Evolutionary conservation across 2,888 invertebrate species (phyloP).

Genomic region (Stenodera caucasica): DNA sequence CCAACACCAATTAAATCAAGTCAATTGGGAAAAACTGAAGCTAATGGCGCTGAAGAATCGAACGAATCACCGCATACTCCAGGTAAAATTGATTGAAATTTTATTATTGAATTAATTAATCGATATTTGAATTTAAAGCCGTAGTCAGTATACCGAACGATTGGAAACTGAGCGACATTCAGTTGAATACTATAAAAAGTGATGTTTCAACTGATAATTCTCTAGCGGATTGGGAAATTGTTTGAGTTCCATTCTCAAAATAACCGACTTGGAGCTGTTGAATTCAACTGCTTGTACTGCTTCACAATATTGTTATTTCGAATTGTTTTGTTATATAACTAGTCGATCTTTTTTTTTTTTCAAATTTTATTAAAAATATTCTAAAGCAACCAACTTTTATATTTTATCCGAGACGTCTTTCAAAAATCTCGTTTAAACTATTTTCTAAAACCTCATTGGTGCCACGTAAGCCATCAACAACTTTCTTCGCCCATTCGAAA

Average conservation of each 20-base stretch:
- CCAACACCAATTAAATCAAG: too few relatives aligned
- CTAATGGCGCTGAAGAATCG: background rate
- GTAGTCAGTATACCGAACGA: slow-evolving; percentile 61
- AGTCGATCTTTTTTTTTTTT: background rate
- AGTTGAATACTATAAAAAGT: slow-evolving; percentile 38
- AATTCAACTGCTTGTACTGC: background rate
- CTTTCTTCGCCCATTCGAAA: slow-evolving; percentile 70
- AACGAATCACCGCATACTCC: slow-evolving; percentile 18
- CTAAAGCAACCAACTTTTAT: background rate
- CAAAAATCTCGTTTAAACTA: slow-evolving; percentile 60
- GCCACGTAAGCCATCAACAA: slow-evolving; percentile 66
- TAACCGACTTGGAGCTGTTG: too few relatives aligned
- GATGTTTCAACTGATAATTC: slow-evolving; percentile 45
- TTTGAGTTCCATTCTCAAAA: slow-evolving; percentile 38
- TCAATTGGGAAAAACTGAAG: too few relatives aligned
- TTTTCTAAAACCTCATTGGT: slow-evolving; percentile 64
- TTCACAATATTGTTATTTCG: background rate
- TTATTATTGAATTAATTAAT: slow-evolving; percentile 15
- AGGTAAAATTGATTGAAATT: slow-evolving; percentile 28
- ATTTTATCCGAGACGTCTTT: slow-evolving; percentile 15
- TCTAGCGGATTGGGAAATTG: slow-evolving; percentile 52
- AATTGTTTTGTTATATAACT: background rate
- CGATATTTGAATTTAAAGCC: slow-evolving; percentile 48
- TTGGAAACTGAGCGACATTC: slow-evolving; percentile 62
- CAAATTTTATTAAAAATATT: background rate